These are phyloP conservation scores for Sacculina carcini DNA, from an alignment of 2,888 invertebrate species.

Conservation along the genomic window DNA sequence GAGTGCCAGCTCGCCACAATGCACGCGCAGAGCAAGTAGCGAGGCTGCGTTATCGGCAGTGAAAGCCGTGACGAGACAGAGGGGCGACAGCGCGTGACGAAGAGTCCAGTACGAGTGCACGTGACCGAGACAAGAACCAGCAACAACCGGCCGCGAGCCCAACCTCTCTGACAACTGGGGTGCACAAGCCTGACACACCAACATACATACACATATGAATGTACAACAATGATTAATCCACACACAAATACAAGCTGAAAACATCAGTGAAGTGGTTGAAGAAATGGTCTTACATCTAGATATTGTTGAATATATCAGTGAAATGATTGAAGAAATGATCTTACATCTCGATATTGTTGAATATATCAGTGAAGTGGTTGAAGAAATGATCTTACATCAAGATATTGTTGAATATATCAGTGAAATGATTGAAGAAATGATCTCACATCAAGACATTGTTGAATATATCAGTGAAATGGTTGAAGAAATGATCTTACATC, in stretches of 20 bases:
- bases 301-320: not conserved
- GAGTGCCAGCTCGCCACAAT: constrained; percentile 54
- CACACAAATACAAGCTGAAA: not conserved
- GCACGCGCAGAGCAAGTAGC: constrained; percentile 50
- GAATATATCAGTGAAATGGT: no score
- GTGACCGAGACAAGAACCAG: constrained; percentile 38
- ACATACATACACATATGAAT: not conserved
- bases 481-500: no score
- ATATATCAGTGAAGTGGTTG: no score
- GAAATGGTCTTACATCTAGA: not conserved
- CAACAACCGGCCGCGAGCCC: constrained; percentile 39
- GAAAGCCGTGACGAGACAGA: constrained; percentile 59
- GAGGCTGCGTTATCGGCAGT: constrained; percentile 89
- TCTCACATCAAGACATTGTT: no score
- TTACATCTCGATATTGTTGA: no score
- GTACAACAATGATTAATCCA: constrained; percentile 6
- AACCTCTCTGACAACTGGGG: constrained; percentile 43
- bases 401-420: no score
- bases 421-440: no score
- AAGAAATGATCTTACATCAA: no score
- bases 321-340: constrained; percentile 1
- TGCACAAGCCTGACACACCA: constrained; percentile 35
- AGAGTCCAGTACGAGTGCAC: constrained; percentile 55
- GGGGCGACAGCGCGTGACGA: constrained; percentile 52
- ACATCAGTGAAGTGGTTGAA: not conserved